Conservation (phyloP, 2,797 vertebrate species). For the Spheniscus humboldti region DNA sequence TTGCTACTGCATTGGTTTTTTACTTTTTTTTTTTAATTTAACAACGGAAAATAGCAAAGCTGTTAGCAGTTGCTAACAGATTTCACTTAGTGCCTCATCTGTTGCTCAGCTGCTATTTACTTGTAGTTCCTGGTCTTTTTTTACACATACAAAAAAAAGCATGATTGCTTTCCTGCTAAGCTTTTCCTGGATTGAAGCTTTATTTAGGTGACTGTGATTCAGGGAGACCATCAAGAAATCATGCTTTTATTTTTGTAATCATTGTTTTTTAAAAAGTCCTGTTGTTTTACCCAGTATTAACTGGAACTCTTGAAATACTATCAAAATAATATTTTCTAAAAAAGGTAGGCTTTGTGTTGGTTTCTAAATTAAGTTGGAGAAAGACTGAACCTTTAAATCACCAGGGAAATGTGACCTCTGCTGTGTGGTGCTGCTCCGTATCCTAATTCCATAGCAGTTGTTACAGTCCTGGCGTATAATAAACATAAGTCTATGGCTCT, state of each 20-base stretch:
- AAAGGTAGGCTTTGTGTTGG: constrained; percentile 35
- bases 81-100: constrained; percentile 74
- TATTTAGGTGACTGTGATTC: constrained; percentile 50
- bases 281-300: background rate
- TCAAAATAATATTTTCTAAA: background rate
- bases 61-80: constrained; percentile 74
- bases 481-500: constrained; percentile 10
- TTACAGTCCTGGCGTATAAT: constrained; percentile 42
- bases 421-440: constrained; percentile 16
- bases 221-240: constrained; percentile 33
- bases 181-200: constrained; percentile 53
- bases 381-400: constrained; percentile 51
- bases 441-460: constrained; percentile 47
- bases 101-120: constrained; percentile 76
- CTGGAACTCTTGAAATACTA: constrained; percentile 27
- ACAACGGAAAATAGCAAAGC: constrained; percentile 76
- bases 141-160: constrained; percentile 44
- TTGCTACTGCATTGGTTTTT: constrained; percentile 55
- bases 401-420: constrained; percentile 54
- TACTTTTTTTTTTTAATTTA: constrained; percentile 39
- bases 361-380: constrained; percentile 61
- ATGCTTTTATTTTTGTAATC: constrained; percentile 24
- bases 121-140: constrained; percentile 65
- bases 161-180: constrained; percentile 58
- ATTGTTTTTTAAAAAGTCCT: background rate